Evolutionary conservation across 1,140 invertebrate genomes (phyloP).

Genomic region (Cydia pomonella): DNA sequence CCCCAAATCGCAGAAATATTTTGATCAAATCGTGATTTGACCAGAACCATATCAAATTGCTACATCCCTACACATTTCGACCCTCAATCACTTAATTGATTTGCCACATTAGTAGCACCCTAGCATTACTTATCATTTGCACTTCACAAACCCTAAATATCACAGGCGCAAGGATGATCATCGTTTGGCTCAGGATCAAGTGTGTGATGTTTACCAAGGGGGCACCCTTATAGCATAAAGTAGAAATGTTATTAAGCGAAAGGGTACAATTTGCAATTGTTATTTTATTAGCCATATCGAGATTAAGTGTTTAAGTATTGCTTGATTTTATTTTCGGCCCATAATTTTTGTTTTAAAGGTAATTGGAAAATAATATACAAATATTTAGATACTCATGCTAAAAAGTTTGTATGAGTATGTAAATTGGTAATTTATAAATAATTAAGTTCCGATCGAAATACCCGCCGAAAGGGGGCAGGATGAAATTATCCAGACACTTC

Average conservation of each 20-base stretch:
- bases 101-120: slow-evolving; percentile 48
- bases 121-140: slow-evolving; percentile 7
- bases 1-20: slow-evolving; percentile 16
- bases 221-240: slow-evolving; percentile 47
- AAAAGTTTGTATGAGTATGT: too few species aligned
- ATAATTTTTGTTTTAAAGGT: not conserved
- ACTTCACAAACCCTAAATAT: slow-evolving; percentile 27
- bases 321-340: slow-evolving; percentile 9
- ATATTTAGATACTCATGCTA: too few species aligned
- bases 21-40: slow-evolving; percentile 21
- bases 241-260: slow-evolving; percentile 62
- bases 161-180: slow-evolving; percentile 40
- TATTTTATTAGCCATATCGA: slow-evolving; percentile 70
- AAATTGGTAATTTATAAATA: too few species aligned
- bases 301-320: slow-evolving; percentile 63
- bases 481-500: too few species aligned
- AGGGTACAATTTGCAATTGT: slow-evolving; percentile 68
- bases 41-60: slow-evolving; percentile 39
- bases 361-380: not conserved
- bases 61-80: slow-evolving; percentile 30
- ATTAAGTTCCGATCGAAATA: too few species aligned
- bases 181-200: slow-evolving; percentile 33
- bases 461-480: too few species aligned
- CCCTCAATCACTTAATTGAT: slow-evolving; percentile 68
- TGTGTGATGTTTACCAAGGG: slow-evolving; percentile 35